These are phyloP conservation scores for Micrasema minimum DNA, from an alignment of 1,140 invertebrate species.

Conservation along the genomic window DNA sequence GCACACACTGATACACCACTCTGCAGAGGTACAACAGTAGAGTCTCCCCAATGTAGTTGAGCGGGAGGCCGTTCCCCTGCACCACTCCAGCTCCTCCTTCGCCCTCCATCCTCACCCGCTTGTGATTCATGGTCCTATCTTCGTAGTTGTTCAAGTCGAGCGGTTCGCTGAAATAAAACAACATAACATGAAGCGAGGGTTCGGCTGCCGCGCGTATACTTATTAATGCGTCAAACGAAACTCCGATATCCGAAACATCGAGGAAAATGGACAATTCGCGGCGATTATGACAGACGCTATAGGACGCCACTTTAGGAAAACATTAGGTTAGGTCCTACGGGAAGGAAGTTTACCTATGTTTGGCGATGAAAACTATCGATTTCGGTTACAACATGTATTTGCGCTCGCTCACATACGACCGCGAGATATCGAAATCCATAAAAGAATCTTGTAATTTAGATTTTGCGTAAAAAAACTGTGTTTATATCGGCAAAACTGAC, in stretches of 20 bases:
- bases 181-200: constrained; percentile 12
- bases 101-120: constrained; percentile 65
- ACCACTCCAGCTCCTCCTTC: constrained; percentile 66
- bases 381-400: constrained; percentile 45
- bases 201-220: not conserved
- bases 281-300: constrained; percentile 64
- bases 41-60: constrained; percentile 64
- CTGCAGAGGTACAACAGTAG: not conserved
- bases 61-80: constrained; percentile 65
- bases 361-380: constrained; percentile 47
- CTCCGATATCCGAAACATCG: constrained; percentile 51
- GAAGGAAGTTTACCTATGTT: constrained; percentile 65
- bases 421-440: constrained; percentile 43
- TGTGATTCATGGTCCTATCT: constrained; percentile 66
- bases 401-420: constrained; percentile 36
- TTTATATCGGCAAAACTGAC: constrained; percentile 46
- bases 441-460: constrained; percentile 23
- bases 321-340: constrained; percentile 65
- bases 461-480: constrained; percentile 38
- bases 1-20: not conserved
- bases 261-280: constrained; percentile 3
- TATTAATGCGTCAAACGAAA: not conserved
- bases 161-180: constrained; percentile 44
- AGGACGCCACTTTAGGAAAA: constrained; percentile 64
- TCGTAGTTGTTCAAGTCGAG: constrained; percentile 66